Base-by-base conservation (phyloP, 2,113 vertebrate species). In the Gavia stellata region DNA sequence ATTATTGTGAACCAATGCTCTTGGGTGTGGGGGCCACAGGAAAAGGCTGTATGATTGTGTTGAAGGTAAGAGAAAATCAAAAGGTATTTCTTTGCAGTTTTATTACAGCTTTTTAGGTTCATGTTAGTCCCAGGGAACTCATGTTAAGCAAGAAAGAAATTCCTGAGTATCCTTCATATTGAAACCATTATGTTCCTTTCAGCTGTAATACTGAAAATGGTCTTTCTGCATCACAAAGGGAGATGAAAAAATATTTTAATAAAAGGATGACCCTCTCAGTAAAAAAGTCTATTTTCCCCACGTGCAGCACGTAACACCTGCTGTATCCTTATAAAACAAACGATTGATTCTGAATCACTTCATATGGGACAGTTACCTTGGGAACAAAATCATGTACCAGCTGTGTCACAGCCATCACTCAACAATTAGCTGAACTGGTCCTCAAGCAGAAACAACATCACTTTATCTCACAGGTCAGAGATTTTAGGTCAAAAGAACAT, bases 391-490 rank as follows among this genome's bases (percentile, higher is more conserved):
- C 8, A 0, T 29, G 33, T 34, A 25, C 80, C 92, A 94, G 62
- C 81, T 91, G 86, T 92, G 86, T 75, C 81, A 86, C 50, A 84
- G 70, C 34, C 65, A 87, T 81, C 81, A 72, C 78, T 94, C 67
- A 91, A 42, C 93, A 96, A 89, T 97, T 91, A 97, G 87, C 44
- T 74, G 70, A 79, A 53, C 74, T 21, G 23, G 47, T 77, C 75
- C 90, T 79, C 52, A 71, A 72, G 88, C 75, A 96, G 84, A 95
- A 94, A 70, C 50, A 86, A 89, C 56, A 47, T 38, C 53, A 71
- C 67, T 91, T 94, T 78, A 80, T 94, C 92, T 94, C 75, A 71
- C 59, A 91, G 74, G 78, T 78, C 86, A 93, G 63, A 87, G 61
- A 59, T 47, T 94, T 67, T 92, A 86, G 38, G 82, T 80, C 84